Conservation (phyloP, 2,888 invertebrate species). For the Heteromyza rotundicornis region DNA sequence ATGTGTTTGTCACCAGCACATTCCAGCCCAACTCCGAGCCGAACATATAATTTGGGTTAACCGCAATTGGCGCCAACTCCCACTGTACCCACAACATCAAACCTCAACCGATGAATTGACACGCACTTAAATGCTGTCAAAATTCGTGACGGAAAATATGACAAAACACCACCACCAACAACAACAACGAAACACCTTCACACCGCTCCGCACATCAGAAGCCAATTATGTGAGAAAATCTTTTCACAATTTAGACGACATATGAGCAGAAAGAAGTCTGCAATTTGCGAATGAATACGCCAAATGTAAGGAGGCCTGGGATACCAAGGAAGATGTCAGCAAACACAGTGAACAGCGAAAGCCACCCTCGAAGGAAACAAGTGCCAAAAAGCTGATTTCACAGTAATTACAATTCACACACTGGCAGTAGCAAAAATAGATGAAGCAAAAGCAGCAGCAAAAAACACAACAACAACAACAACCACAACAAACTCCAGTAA, state of each 20-base stretch:
- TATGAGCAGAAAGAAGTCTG: conserved; percentile 1
- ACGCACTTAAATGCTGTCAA: conserved; percentile 45
- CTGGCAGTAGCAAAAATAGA: conserved; percentile 29
- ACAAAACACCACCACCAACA: too few relatives aligned
- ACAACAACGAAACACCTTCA: conserved; percentile 33
- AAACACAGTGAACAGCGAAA: not conserved
- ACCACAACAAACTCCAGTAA: conserved; percentile 37
- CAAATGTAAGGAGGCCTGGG: not conserved
- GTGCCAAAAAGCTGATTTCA: conserved; percentile 57
- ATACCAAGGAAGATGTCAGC: not conserved
- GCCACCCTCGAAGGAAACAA: conserved; percentile 41
- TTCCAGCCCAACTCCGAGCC: conserved; percentile 5
- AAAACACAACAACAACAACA: not conserved
- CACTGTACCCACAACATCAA: conserved; percentile 10
- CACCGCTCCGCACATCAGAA: conserved; percentile 40
- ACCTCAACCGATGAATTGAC: conserved; percentile 35
- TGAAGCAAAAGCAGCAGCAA: not conserved
- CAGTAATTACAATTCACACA: conserved; percentile 59
- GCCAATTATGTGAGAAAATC: conserved; percentile 47
- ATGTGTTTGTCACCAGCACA: conserved; percentile 41
- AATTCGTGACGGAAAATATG: conserved; percentile 40
- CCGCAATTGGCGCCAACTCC: conserved; percentile 39
- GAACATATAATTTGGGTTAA: conserved; percentile 28
- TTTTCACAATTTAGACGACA: conserved; percentile 27
- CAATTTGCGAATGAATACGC: conserved; percentile 19